Base-by-base conservation (phyloP, 2,888 invertebrate genomes). In the Bhutanitis thaidina region DNA sequence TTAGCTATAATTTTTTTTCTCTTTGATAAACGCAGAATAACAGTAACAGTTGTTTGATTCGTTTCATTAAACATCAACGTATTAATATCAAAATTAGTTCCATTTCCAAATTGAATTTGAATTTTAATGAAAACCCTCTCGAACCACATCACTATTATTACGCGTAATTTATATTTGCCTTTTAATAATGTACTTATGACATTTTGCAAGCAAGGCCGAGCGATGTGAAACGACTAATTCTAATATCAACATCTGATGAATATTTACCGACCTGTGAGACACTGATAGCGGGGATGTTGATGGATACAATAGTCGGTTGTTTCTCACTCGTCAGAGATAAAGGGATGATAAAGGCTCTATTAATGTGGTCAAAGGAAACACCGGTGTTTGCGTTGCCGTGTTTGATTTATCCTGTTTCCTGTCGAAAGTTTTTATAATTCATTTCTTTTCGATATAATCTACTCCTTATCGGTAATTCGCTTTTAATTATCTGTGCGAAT, bases 311-410 rank as follows among this genome's bases (percentile, higher is more conserved):
- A 81, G 77, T 77, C 74, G 67, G 60, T 71, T 78, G 78, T 80
- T 72, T 70, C 34, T 12, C 70, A 65, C 58, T 44, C 61, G 53
- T 59, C 54, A 50, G 39, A 70, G 74, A 78, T 77, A 77, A 74
- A 71, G 70, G 68, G 65, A 70, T 64, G 71, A 76, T 79, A 74
- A 76, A 73, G 67, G 59, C 61, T 61, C 64, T 68, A 71, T 73
- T 69, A 77, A 76, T 73, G 65, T 78, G 80, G 82, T 78, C 81
- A 84, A 80, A 84, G 78, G 76, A 76, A 76, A 74, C 67, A 73
- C 77, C 76, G 71, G 66, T 78, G 80, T 82, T 78, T 76, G 67
- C 59, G 59, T 58, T 64, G 40, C 49, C 55, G 49, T 77, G 75
- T 81, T 79, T 77, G 72, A 67, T 69, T 67, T 73, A 66, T 65